Conservation (phyloP, 2,797 vertebrate genomes). For the Sebastes trivittatus region DNA sequence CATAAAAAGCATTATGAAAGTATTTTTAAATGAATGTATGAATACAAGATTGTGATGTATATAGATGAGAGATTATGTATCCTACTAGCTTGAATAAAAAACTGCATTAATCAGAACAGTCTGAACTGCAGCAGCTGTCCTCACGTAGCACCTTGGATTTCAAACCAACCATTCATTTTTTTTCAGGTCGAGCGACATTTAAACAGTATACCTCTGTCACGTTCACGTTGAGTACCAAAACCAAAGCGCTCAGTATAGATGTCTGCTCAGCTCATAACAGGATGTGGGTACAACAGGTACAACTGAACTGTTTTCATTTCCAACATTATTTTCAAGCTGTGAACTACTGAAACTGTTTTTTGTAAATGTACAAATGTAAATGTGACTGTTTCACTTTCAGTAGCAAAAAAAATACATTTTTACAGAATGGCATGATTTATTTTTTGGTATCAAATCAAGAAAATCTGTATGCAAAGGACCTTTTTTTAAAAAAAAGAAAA, state of each 20-base stretch:
- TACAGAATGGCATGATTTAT: neutral
- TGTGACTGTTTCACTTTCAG: neutral
- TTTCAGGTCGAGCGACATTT: neutral
- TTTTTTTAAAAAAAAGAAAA: neutral
- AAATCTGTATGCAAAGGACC: constrained; percentile 3
- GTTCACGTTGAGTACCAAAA: constrained; percentile 51
- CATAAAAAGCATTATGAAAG: constrained; percentile 62
- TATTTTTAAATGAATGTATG: constrained; percentile 33
- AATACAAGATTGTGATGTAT: constrained; percentile 1
- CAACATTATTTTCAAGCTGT: constrained; percentile 31
- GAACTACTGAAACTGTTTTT: constrained; percentile 25
- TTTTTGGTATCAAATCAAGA: constrained; percentile 12
- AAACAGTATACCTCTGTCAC: neutral
- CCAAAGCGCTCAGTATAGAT: constrained; percentile 34
- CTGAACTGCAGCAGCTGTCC: constrained; percentile 4
- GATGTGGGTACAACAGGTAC: constrained; percentile 76
- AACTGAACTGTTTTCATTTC: constrained; percentile 59
- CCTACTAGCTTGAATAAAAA: constrained; percentile 38
- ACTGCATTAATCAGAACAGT: constrained; percentile 48
- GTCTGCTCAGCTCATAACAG: constrained; percentile 77
- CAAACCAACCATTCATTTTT: neutral
- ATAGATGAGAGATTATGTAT: constrained; percentile 10
- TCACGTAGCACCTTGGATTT: constrained; percentile 17
- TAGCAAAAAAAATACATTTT: neutral
- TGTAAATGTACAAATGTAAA: constrained; percentile 6